Evolutionary conservation across 92 coral and sea anemone genomes (phyloP).

Genomic region (Diadumene lineata): DNA sequence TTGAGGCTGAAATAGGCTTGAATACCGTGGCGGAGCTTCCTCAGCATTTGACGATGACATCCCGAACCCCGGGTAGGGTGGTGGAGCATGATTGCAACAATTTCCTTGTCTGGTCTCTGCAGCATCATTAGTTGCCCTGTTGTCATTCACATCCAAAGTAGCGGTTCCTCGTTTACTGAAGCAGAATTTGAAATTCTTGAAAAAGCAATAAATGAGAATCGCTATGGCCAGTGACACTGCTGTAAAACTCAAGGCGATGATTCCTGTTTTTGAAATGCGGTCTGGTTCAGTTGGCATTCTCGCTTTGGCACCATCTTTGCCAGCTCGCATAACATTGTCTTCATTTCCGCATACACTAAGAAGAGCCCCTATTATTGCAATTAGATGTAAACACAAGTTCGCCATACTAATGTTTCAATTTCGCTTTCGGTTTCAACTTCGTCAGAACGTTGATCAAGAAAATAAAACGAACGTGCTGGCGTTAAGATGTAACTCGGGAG

Average conservation of each 20-base stretch:
- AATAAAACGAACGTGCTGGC: not conserved
- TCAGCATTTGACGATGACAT: not conserved
- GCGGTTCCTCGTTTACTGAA: constrained; percentile 2
- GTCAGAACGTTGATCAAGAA: not conserved
- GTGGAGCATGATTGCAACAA: not conserved
- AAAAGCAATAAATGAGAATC: not conserved
- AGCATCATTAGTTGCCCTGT: not conserved
- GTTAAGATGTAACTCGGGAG: too few relatives aligned
- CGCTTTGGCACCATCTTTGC: not conserved
- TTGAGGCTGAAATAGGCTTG: not conserved
- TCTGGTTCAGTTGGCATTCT: not conserved
- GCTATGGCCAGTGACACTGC: not conserved
- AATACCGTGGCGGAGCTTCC: not conserved
- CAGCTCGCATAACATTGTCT: not conserved
- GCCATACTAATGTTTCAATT: not conserved
- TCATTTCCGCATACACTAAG: constrained; percentile 2
- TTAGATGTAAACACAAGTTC: not conserved
- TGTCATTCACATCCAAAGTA: not conserved
- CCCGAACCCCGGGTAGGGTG: not conserved
- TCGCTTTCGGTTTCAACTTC: not conserved
- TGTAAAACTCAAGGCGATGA: not conserved
- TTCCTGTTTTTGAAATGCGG: constrained; percentile 6
- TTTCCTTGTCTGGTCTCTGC: not conserved
- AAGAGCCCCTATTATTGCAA: not conserved
- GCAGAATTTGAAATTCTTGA: constrained; percentile 19